A percentile compares a stretch with the other conserved stretches of the same genome.
These are phyloP conservation scores for Avahi laniger DNA, from an alignment of 2,797 vertebrate species.

Conservation along the genomic window DNA sequence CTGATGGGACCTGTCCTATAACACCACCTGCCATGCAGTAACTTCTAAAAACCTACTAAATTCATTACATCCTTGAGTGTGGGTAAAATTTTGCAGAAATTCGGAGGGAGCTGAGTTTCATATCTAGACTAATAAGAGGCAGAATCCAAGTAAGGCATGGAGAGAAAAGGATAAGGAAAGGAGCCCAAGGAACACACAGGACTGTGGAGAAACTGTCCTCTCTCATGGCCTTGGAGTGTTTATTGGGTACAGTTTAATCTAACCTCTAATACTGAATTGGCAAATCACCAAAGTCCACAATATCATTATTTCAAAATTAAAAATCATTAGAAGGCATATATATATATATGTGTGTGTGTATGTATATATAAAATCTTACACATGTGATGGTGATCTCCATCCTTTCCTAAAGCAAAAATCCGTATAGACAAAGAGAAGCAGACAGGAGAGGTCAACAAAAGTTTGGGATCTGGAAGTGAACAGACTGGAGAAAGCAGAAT, in stretches of 20 bases:
- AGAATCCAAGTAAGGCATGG: background rate
- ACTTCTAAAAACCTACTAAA: background rate
- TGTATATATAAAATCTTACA: background rate
- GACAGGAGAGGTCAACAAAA: background rate
- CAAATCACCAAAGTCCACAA: background rate
- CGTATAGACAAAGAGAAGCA: background rate
- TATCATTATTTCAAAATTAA: background rate
- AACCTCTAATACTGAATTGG: background rate
- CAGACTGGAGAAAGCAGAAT: background rate
- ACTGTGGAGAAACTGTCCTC: background rate
- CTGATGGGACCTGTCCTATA: background rate
- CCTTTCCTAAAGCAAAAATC: constrained; percentile 11
- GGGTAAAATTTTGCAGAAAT: background rate
- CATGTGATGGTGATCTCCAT: background rate
- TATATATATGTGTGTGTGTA: background rate
- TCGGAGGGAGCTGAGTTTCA: background rate
- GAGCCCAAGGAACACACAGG: background rate
- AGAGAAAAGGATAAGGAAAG: background rate
- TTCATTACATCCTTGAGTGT: background rate
- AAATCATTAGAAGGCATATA: background rate
- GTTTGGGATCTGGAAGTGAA: background rate
- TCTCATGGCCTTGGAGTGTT: background rate
- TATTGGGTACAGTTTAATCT: background rate
- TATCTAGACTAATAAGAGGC: background rate
- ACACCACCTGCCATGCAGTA: background rate